A percentile compares a stretch with the other conserved stretches of the same genome.
Evolutionary conservation across 2,797 vertebrate genomes (phyloP).

Genomic region (Rachycentron canadum): DNA sequence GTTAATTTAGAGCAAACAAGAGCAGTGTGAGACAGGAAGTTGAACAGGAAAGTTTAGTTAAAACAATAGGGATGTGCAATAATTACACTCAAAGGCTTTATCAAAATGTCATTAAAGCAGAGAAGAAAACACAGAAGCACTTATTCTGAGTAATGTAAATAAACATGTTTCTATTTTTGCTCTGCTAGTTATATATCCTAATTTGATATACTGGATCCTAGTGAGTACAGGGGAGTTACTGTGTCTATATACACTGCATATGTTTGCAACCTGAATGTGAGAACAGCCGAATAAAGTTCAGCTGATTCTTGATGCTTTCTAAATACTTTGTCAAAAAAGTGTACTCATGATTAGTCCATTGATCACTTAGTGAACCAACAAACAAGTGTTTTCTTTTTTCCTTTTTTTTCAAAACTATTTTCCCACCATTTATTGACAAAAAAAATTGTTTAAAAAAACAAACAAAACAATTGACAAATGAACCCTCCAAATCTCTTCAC

Average conservation of each 20-base stretch:
- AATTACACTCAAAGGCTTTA: not conserved
- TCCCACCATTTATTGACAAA: not conserved
- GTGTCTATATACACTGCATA: not conserved
- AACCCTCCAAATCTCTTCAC: not conserved
- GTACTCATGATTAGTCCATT: not conserved
- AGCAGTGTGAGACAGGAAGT: constrained; percentile 6
- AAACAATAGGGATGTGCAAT: not conserved
- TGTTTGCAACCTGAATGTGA: not conserved
- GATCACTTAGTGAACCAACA: not conserved
- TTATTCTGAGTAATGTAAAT: not conserved
- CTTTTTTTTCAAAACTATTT: too few relatives aligned
- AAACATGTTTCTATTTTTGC: not conserved
- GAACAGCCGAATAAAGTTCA: not conserved
- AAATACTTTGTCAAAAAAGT: not conserved
- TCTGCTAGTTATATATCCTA: not conserved
- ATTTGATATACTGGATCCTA: not conserved
- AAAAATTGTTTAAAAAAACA: not conserved
- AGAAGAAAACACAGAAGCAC: not conserved
- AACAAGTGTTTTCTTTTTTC: too few relatives aligned
- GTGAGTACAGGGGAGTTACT: not conserved
- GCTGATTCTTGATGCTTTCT: not conserved
- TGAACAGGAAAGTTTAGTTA: not conserved
- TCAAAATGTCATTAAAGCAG: not conserved
- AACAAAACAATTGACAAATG: not conserved
- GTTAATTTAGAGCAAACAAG: constrained; percentile 12